Percentiles rank a stretch among this genome's conserved stretches.
Conservation (phyloP, 1,140 invertebrate genomes). For the Asbolus verrucosus region DNA sequence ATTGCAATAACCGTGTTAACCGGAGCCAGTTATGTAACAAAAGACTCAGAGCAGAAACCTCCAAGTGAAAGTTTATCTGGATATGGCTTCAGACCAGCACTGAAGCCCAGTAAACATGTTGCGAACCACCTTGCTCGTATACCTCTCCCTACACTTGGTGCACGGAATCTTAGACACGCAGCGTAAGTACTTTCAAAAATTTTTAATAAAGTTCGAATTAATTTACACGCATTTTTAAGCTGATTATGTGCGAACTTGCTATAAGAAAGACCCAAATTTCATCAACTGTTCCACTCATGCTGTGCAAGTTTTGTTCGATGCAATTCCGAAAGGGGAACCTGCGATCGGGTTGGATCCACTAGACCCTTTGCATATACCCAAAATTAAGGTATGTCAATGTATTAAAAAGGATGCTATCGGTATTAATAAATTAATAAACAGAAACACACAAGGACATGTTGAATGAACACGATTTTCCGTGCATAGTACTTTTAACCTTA, state of each 20-base stretch:
- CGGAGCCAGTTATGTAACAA: slow-evolving; percentile 28
- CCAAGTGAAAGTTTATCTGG: slow-evolving; percentile 49
- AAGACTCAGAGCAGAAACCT: slow-evolving; percentile 35
- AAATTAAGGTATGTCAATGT: slow-evolving; percentile 67
- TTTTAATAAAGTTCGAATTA: neutral
- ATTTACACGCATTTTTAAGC: slow-evolving; percentile 68
- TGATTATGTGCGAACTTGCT: slow-evolving; percentile 74
- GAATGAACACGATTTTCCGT: neutral
- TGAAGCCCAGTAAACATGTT: slow-evolving; percentile 49
- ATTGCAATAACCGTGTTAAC: neutral
- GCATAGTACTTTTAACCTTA: slow-evolving; percentile 7
- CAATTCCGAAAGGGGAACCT: slow-evolving; percentile 70
- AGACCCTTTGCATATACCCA: slow-evolving; percentile 74
- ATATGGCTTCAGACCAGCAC: slow-evolving; percentile 26
- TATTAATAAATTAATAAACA: slow-evolving; percentile 2
- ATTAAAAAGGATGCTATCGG: no score
- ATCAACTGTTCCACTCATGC: slow-evolving; percentile 73
- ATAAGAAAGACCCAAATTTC: slow-evolving; percentile 71
- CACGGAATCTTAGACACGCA: slow-evolving; percentile 47
- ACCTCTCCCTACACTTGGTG: slow-evolving; percentile 25
- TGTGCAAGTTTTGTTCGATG: slow-evolving; percentile 73
- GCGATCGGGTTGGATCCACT: slow-evolving; percentile 71
- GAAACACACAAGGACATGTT: neutral
- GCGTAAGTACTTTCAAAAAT: slow-evolving; percentile 53
- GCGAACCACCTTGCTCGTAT: slow-evolving; percentile 36